Evolutionary conservation across 2,888 invertebrate species (phyloP).

Genomic region (Hydriomena furcata): DNA sequence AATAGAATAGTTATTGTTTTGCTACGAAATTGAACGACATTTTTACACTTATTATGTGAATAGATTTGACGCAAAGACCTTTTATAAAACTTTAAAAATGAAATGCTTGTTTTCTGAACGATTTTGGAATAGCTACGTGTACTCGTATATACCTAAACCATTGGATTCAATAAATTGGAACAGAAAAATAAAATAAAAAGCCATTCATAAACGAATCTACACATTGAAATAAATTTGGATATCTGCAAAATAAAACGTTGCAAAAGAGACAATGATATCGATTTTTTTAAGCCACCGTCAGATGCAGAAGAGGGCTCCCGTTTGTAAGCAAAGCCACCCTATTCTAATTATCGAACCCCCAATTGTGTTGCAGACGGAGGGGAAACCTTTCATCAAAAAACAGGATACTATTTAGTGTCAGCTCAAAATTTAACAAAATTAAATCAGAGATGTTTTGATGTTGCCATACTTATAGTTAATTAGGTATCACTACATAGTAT

Average conservation of each 20-base stretch:
- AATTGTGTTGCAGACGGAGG: slow-evolving; percentile 21
- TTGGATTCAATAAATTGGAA: too few species aligned
- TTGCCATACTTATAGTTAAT: too few species aligned
- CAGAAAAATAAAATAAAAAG: too few species aligned
- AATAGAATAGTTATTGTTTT: slow-evolving; percentile 1
- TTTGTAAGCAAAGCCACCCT: slow-evolving; percentile 19
- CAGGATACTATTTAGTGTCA: slow-evolving; percentile 20
- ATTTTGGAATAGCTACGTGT: too few species aligned
- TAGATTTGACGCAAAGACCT: not conserved
- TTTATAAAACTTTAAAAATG: too few species aligned
- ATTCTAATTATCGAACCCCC: slow-evolving; percentile 28
- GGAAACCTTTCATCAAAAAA: slow-evolving; percentile 17
- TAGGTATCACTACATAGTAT: too few species aligned
- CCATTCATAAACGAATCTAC: too few species aligned
- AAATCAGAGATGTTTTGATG: not conserved
- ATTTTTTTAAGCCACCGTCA: slow-evolving; percentile 19
- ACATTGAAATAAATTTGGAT: too few species aligned
- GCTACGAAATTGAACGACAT: not conserved
- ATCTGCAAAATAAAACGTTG: slow-evolving; percentile 6
- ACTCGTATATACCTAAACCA: too few species aligned
- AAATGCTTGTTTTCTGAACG: too few species aligned
- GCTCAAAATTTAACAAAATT: slow-evolving; percentile 3
- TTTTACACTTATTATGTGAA: not conserved
- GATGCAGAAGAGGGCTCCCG: slow-evolving; percentile 14
- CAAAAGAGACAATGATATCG: slow-evolving; percentile 11